phyloP scores from a whole-genome alignment of 1,140 invertebrate species.

The Matsumurasca onukii region DNA sequence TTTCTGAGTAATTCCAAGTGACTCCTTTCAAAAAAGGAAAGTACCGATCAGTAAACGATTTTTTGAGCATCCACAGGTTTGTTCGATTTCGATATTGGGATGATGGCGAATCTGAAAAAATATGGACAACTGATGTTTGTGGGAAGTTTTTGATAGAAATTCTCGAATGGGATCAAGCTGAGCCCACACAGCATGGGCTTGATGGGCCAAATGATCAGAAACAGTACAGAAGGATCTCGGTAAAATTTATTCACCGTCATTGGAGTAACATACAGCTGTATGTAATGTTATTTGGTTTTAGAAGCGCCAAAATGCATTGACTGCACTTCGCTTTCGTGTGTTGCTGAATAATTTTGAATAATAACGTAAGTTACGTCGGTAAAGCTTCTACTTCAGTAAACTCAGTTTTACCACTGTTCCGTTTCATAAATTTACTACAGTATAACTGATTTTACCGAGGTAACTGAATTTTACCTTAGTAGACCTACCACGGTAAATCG shows the following conservation, averaged over 20 bases:
- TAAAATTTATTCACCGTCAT: slow-evolving; percentile 6
- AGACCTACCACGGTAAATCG: too few relatives aligned
- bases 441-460: too few relatives aligned
- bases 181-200: slow-evolving; percentile 9
- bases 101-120: slow-evolving; percentile 6
- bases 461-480: too few relatives aligned
- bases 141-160: slow-evolving; percentile 1
- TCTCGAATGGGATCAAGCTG: slow-evolving; percentile 3
- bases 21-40: slow-evolving; percentile 12
- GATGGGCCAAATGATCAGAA: slow-evolving; percentile 13
- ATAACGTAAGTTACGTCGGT: too few relatives aligned
- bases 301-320: slow-evolving; percentile 8
- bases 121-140: neutral
- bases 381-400: too few relatives aligned
- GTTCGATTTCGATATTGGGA: neutral
- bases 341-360: slow-evolving; percentile 7
- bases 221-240: slow-evolving; percentile 8
- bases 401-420: too few relatives aligned
- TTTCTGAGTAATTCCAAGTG: slow-evolving; percentile 29
- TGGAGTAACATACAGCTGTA: slow-evolving; percentile 7
- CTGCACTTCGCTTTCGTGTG: neutral
- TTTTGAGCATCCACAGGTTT: neutral
- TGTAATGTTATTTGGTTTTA: slow-evolving; percentile 8
- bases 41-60: neutral
- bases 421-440: too few relatives aligned